Evolutionary conservation across 2,113 vertebrate species (phyloP).

Genomic region (Ceuthmochares aereus): DNA sequence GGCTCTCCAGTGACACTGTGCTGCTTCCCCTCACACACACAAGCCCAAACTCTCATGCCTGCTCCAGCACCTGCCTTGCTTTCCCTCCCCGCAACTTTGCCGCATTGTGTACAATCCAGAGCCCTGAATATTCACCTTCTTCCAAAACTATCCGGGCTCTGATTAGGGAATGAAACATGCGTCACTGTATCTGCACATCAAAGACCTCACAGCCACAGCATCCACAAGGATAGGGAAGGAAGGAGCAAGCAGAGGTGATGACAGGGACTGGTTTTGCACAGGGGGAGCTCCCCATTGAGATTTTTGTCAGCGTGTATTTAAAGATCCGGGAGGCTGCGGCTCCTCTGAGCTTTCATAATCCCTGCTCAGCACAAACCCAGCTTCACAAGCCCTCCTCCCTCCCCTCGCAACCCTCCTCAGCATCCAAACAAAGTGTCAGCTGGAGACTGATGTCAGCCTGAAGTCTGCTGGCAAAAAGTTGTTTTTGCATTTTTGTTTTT

Average conservation of each 20-base stretch:
- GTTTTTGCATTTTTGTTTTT: not conserved
- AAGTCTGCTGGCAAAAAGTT: not conserved
- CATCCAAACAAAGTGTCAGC: slow-evolving; percentile 14
- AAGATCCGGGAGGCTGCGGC: not conserved
- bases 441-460: not conserved
- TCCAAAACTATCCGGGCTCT: not conserved
- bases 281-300: slow-evolving; percentile 35
- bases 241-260: not conserved
- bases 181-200: slow-evolving; percentile 50
- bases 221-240: not conserved
- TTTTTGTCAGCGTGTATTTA: not conserved
- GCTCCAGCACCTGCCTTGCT: not conserved
- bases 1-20: not conserved
- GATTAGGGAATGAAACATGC: not conserved
- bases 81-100: not conserved
- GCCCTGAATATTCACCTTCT: not conserved
- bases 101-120: not conserved
- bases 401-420: not conserved
- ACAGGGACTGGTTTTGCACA: not conserved
- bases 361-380: not conserved
- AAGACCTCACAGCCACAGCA: slow-evolving; percentile 5
- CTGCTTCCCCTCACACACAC: not conserved
- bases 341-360: slow-evolving; percentile 11
- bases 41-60: not conserved
- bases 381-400: not conserved